Evolutionary conservation across 2,888 invertebrate species (phyloP).

Genomic region (Scotopteryx bipunctaria): DNA sequence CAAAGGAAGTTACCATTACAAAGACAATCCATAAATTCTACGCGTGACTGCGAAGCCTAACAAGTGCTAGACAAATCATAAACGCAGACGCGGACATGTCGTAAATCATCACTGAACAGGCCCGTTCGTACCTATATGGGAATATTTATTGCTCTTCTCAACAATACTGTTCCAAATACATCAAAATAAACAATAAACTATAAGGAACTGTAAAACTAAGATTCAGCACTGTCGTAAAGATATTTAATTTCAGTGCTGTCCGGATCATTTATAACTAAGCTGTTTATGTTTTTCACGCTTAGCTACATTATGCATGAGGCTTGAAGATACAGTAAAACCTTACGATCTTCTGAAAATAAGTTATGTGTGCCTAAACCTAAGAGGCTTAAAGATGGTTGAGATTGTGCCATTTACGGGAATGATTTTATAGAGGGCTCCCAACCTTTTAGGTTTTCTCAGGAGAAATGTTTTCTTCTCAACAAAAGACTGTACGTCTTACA

Average conservation of each 20-base stretch:
- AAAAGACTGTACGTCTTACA: slow-evolving; percentile 3
- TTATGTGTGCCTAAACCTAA: slow-evolving; percentile 21
- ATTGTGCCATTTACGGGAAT: slow-evolving; percentile 24
- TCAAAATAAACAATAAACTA: slow-evolving; percentile 5
- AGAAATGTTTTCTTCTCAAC: slow-evolving; percentile 10
- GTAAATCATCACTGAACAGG: slow-evolving; percentile 12
- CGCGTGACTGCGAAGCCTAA: slow-evolving; percentile 17
- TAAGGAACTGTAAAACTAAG: slow-evolving; percentile 7
- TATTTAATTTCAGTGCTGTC: slow-evolving; percentile 8
- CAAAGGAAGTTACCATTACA: slow-evolving; percentile 1
- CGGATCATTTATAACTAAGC: slow-evolving; percentile 18
- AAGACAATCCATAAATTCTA: slow-evolving; percentile 4
- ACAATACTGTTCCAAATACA: neutral
- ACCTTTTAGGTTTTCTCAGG: slow-evolving; percentile 1
- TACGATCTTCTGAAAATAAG: slow-evolving; percentile 29
- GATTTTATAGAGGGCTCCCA: slow-evolving; percentile 18
- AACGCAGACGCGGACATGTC: slow-evolving; percentile 6
- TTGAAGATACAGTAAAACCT: slow-evolving; percentile 30
- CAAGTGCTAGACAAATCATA: slow-evolving; percentile 20
- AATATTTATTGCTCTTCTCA: slow-evolving; percentile 10
- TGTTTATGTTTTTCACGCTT: slow-evolving; percentile 22
- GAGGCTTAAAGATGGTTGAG: slow-evolving; percentile 17
- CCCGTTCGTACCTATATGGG: slow-evolving; percentile 7
- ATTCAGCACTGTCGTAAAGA: slow-evolving; percentile 14
- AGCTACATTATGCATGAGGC: slow-evolving; percentile 33